Percentiles rank a stretch among this genome's conserved stretches.
phyloP scores from a whole-genome alignment of 2,888 invertebrate species.

The Itoplectis maculator region DNA sequence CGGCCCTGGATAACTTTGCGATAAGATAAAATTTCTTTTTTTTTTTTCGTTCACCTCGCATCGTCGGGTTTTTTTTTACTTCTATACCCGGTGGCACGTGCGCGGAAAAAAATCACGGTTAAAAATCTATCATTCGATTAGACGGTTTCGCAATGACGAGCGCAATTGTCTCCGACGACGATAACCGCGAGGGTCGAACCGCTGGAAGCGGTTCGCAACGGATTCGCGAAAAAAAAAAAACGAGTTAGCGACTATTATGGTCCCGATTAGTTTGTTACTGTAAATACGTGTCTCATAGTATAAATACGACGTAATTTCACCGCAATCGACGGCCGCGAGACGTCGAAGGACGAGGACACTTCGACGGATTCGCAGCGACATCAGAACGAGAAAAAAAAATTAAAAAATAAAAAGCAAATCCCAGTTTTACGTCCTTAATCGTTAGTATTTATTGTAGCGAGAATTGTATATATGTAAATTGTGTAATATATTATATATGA shows the following conservation, averaged over 20 bases:
- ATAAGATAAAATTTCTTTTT: constrained; percentile 61
- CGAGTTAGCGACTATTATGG: constrained; percentile 4
- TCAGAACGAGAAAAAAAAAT: constrained; percentile 9
- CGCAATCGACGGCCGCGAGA: constrained; percentile 9
- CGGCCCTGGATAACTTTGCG: constrained; percentile 59
- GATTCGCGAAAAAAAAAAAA: not conserved
- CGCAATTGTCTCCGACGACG: constrained; percentile 6
- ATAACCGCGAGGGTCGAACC: constrained; percentile 14
- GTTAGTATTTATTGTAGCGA: constrained; percentile 79
- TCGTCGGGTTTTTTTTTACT: constrained; percentile 27
- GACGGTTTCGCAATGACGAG: constrained; percentile 30
- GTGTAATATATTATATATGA: constrained; percentile 82
- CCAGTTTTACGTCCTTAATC: constrained; percentile 72
- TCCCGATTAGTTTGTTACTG: constrained; percentile 30
- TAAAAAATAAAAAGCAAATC: constrained; percentile 53
- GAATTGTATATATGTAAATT: constrained; percentile 83
- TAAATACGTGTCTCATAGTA: constrained; percentile 45
- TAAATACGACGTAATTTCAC: constrained; percentile 22
- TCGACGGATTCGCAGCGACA: constrained; percentile 4
- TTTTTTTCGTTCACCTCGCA: not conserved
- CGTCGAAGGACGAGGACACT: not conserved
- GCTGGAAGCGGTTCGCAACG: constrained; percentile 15
- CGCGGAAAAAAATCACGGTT: constrained; percentile 44
- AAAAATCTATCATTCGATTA: constrained; percentile 50
- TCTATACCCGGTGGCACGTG: constrained; percentile 61